These are phyloP conservation scores for Amorpha juglandis DNA, from an alignment of 2,888 invertebrate species.

Conservation along the genomic window DNA sequence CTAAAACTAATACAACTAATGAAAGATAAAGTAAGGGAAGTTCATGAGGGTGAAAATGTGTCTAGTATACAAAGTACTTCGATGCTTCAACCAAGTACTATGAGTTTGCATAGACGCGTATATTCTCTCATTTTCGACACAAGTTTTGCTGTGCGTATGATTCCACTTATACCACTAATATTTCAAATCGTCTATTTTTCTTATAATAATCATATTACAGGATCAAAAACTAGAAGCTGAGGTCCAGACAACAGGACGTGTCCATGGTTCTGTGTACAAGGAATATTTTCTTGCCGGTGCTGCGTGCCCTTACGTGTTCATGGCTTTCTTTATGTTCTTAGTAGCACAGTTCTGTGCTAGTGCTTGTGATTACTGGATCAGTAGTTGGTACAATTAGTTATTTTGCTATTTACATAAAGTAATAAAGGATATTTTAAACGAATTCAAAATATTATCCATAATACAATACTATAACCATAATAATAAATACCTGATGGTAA, in stretches of 20 bases:
- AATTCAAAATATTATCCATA: no score
- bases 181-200: background rate
- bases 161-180: background rate
- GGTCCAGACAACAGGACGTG: constrained; percentile 65
- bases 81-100: constrained; percentile 52
- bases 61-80: constrained; percentile 47
- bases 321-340: constrained; percentile 71
- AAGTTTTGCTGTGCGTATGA: constrained; percentile 55
- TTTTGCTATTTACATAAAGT: background rate
- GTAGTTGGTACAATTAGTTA: constrained; percentile 62
- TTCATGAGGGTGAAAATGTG: constrained; percentile 58
- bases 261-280: constrained; percentile 67
- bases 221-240: constrained; percentile 73
- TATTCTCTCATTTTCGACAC: constrained; percentile 62
- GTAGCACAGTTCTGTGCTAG: constrained; percentile 84
- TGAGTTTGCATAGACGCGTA: constrained; percentile 61
- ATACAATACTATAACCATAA: no score
- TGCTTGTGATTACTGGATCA: constrained; percentile 76
- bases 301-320: constrained; percentile 52
- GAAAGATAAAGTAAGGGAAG: constrained; percentile 66
- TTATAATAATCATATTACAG: constrained; percentile 43
- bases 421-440: no score
- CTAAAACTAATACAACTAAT: constrained; percentile 68
- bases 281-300: constrained; percentile 71
- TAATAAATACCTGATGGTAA: no score